A percentile compares a stretch with the other conserved stretches of the same genome.
phyloP scores from a whole-genome alignment of 2,797 vertebrate species.

The Nyctalus aviator region DNA sequence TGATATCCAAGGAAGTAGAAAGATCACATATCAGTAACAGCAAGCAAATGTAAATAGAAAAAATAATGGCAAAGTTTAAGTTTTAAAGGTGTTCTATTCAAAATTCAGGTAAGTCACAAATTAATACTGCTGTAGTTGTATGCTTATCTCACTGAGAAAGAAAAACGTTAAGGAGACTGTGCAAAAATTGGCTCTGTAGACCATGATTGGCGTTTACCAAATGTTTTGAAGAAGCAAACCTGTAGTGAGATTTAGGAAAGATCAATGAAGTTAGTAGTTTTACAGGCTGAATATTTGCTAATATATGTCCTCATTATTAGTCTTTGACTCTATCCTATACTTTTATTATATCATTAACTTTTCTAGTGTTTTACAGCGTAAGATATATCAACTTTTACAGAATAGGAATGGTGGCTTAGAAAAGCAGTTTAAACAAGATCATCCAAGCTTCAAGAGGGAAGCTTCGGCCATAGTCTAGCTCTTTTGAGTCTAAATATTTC shows the following conservation, averaged over 20 bases:
- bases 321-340: not conserved
- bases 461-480: not conserved
- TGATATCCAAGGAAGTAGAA: not conserved
- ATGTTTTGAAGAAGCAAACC: constrained; percentile 75
- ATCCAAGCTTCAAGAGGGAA: not conserved
- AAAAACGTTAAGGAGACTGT: constrained; percentile 76
- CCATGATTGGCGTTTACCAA: constrained; percentile 56
- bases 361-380: not conserved
- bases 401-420: not conserved
- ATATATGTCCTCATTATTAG: not conserved
- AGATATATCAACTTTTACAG: not conserved
- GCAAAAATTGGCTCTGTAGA: constrained; percentile 73
- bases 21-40: not conserved
- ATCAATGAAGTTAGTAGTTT: not conserved
- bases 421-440: not conserved
- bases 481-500: not conserved
- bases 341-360: not conserved
- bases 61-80: not conserved
- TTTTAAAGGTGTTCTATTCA: constrained; percentile 16
- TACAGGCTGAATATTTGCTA: not conserved
- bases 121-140: constrained; percentile 74
- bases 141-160: constrained; percentile 63
- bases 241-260: not conserved
- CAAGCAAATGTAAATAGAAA: not conserved
- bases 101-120: constrained; percentile 72